Evolutionary conservation across 2,797 vertebrate species (phyloP), one percentile per base, ranked within the genome.

Genomic region (Champsocephalus esox): DNA sequence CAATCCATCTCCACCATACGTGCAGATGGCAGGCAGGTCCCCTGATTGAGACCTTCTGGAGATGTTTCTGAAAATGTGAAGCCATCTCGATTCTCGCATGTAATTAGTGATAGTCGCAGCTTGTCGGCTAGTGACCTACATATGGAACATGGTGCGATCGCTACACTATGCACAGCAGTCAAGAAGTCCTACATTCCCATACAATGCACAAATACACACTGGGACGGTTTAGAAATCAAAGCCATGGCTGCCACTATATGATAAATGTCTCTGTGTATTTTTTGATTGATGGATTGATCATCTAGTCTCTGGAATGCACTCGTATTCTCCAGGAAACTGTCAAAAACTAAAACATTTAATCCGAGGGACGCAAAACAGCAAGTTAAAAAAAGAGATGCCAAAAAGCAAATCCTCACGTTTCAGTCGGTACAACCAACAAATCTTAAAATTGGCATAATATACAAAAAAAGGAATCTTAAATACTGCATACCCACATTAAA

Each of bases 101-200:
- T 85, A 87, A 88, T 91, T 80, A 87, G 83, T 6, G 28, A 68
- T 41, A 70, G 66, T 81, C 44, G 24, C 70, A 87, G 89, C 87
- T 85, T 80, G 84, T 75, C 69, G 17, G 76, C 59, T 43, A 66
- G 57, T 92, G 89, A 92, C 93, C 93, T 90, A 91, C 83, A 90
- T 92, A 84, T 88, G 86, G 80, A 87, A 79, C 63, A 62, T 38
- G 57, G 77, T 43, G 54, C 51, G 66, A 82, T 60, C 9, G 5
- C 66, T 46, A 2, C 59, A 43, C 59, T 0, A 55, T 49, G 28
- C 44, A 3, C 38, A 3, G 1, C 63, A 51, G 61, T 54, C 28
- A 43, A 64, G 51, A 59, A 66, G 7, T 41, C 61, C 38, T 3
- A 46, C 7, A 44, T n/a, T 21, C 41, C 8, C 5, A 5, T 10